Evolutionary conservation across 2,888 invertebrate species (phyloP), one percentile per base, ranked within the genome.

Genomic region (Pterostichus madidus): DNA sequence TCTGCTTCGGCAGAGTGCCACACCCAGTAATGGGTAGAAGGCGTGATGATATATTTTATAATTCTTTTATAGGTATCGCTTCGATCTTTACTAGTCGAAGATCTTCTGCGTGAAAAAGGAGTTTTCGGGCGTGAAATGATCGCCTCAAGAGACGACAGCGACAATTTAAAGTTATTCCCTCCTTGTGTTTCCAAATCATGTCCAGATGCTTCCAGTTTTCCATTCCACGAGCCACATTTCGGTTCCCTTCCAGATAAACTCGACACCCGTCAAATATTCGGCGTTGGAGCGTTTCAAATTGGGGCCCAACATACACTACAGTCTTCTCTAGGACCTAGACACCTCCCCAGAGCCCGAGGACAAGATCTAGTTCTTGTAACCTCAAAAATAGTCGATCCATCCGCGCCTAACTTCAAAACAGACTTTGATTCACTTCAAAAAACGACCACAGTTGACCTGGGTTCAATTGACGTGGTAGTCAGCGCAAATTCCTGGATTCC

Each of bases 401-500:
- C 90, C 11, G 93, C 94, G 79, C 94, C 95, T 35, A 92, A 93
- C 86, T 95, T 94, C 87, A 88, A 90, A 13, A 91, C 92, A 2
- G 92, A 92, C 78, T 95, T 94, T 87, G 92, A 94, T 85, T 92
- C 93, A 87, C 92, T 94, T n/a, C 92, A 93, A 56, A 93, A 95
- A 85, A 91, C 93, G 59, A 93, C 94, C 6, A 93, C 93, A 78
- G 94, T 98, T 24, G 97, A 98, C 88, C 98, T 98, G 89, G 98
- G 97, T 89, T 95, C 97, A 86, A 91, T 99, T 86, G 97, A 98
- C 89, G 91, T 98, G 84, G 95, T 97, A 39, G 93, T 99, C 85
- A 98, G 97, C 88, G 95, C 97, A 31, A 96, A 98, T 88, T 97
- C 98, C 76, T 99, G 98, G 99, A 96, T 97, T 86, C 95, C 98